phyloP scores from a whole-genome alignment of 2,113 vertebrate genomes.

The Nipponia nippon region DNA sequence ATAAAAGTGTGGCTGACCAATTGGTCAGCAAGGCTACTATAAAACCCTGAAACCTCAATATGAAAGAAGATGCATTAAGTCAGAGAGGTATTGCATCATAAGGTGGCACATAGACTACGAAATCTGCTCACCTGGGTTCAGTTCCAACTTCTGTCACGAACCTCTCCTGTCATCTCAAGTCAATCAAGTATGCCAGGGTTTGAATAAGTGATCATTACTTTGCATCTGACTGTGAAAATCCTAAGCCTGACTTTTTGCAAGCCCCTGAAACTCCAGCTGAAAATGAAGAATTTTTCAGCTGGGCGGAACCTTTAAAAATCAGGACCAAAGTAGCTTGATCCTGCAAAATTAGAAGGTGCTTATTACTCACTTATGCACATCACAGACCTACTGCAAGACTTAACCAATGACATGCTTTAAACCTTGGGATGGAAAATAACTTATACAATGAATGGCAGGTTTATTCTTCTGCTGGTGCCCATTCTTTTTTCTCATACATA shows the following conservation, averaged over 20 bases:
- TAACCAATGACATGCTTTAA: not conserved
- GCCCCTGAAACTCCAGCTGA: not conserved
- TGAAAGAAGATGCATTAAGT: not conserved
- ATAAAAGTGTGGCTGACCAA: not conserved
- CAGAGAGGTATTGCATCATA: not conserved
- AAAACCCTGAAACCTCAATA: not conserved
- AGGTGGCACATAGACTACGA: not conserved
- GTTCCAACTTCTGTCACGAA: not conserved
- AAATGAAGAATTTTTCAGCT: not conserved
- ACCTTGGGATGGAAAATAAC: not conserved
- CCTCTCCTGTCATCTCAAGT: not conserved
- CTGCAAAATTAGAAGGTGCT: not conserved
- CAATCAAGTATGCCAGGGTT: not conserved
- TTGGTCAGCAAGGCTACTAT: not conserved
- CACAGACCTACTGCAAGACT: not conserved
- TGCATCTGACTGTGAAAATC: not conserved
- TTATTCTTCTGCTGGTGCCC: not conserved
- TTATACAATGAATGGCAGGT: not conserved
- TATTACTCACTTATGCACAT: not conserved
- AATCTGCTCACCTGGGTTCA: not conserved
- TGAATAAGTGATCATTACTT: not conserved
- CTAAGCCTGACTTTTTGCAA: not conserved
- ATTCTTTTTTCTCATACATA: not conserved
- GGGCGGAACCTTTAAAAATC: not conserved
- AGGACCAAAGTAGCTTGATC: not conserved